phyloP scores from a whole-genome alignment of 2,888 invertebrate species.

The Coelopa pilipes region DNA sequence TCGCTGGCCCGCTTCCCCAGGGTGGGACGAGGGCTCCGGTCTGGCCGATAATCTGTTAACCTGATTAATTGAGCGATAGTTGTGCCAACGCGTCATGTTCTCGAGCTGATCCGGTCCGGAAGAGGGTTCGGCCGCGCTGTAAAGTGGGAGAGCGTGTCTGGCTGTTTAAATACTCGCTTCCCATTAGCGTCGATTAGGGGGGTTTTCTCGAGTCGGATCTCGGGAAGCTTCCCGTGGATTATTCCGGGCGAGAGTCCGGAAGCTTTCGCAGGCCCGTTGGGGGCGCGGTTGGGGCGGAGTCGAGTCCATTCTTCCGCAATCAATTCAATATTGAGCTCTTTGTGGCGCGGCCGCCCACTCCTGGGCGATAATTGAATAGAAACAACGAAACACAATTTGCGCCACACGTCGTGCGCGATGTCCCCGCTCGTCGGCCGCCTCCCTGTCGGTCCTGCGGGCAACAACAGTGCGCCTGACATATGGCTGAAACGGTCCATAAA shows the following conservation, averaged over 20 bases:
- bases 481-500: slow-evolving; percentile 20
- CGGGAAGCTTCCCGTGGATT: not conserved
- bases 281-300: too few species aligned
- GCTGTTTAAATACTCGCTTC: too few species aligned
- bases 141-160: too few species aligned
- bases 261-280: not conserved
- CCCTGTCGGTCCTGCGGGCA: not conserved
- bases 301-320: not conserved
- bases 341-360: not conserved
- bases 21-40: not conserved
- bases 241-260: too few species aligned
- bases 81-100: not conserved
- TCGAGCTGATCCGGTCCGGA: too few species aligned
- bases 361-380: slow-evolving; percentile 14
- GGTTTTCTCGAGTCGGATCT: too few species aligned
- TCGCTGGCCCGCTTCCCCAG: not conserved
- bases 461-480: slow-evolving; percentile 11
- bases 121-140: too few species aligned
- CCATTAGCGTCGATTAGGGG: too few species aligned
- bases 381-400: slow-evolving; percentile 18
- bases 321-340: not conserved
- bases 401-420: not conserved
- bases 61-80: slow-evolving; percentile 18
- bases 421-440: not conserved
- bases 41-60: slow-evolving; percentile 18